Evolutionary conservation across 2,797 vertebrate species (phyloP).

Genomic region (Pipistrellus pygmaeus): DNA sequence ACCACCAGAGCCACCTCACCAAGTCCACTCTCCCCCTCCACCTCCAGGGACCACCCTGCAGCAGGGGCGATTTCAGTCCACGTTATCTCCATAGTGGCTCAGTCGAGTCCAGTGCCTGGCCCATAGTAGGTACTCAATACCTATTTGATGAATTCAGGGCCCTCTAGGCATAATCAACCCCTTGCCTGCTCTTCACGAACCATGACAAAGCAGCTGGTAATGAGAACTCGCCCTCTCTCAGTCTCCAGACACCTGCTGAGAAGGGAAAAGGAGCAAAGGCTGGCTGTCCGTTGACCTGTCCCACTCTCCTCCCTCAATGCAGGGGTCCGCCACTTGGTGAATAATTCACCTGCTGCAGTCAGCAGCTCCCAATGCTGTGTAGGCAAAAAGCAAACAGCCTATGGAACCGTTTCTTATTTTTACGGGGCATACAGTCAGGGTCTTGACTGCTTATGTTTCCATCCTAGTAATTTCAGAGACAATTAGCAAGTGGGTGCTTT

Average conservation of each 20-base stretch:
- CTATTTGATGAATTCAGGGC: not conserved
- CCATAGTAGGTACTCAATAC: not conserved
- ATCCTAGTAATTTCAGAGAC: constrained; percentile 21
- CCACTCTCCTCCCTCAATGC: not conserved
- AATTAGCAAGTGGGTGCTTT: not conserved
- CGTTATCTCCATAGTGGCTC: not conserved
- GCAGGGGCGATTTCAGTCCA: not conserved
- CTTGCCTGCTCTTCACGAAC: not conserved
- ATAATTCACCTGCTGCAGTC: not conserved
- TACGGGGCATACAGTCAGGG: not conserved
- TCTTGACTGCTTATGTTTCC: not conserved
- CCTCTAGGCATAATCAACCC: not conserved
- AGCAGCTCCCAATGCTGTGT: not conserved
- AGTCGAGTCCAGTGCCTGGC: not conserved
- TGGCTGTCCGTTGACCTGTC: fast-evolving
- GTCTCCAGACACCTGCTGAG: not conserved
- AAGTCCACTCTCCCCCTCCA: fast-evolving
- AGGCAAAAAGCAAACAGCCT: constrained; percentile 2
- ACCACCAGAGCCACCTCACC: fast-evolving
- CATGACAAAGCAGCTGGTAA: fast-evolving
- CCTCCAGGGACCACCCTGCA: not conserved
- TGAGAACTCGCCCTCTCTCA: not conserved
- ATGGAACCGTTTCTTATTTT: not conserved
- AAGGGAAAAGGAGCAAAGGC: not conserved
- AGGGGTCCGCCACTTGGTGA: not conserved